Base-by-base conservation (phyloP, 1,140 invertebrate species). In the Trichonephila clavipes region DNA sequence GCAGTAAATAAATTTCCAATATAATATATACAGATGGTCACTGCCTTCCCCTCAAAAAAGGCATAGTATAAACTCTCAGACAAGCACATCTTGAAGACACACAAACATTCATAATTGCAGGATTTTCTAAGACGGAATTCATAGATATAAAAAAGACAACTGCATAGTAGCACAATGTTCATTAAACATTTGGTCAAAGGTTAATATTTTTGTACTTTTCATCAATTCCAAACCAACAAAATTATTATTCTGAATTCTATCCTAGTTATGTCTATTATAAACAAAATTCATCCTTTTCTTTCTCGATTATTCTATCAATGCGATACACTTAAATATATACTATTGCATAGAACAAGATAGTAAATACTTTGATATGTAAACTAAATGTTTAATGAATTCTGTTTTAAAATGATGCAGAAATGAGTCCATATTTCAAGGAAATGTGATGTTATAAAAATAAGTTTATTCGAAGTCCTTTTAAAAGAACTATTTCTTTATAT, bases 301-400 rank as follows among this genome's bases (percentile, higher is more conserved):
- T 10, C 10, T 51, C 7, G 10, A 51, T 51, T 51, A 51, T 24
- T 69, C 64, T 8, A 69, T 69, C 0, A 69, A 24, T 69, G 24
- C n/a, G n/a, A 12, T 24, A n/a, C 10, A 51, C 10, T 51, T 51
- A 10, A 51, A 51, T 12, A 51, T 12, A 51, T 51, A 51, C 51
- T 51, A 51, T 51, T 51, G 51, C 51, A 51, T 51, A 51, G 51
- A 69, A 69, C 10, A n/a, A 21, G 66, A 69, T n/a, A 69, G 66
- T 24, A 69, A 14, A 24, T 69, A 69, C 66, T 69, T 69, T 69
- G 66, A 69, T 69, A 69, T 69, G 66, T 69, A 69, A 69, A 69
- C 66, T 28, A 69, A 69, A 69, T 69, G 21, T 10, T 4, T 12
- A 24, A 24, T 69, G 66, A 69, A 69, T 12, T 12, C 8, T 24